These are phyloP conservation scores for Monochamus alternatus DNA, from an alignment of 2,888 invertebrate species.

Conservation along the genomic window DNA sequence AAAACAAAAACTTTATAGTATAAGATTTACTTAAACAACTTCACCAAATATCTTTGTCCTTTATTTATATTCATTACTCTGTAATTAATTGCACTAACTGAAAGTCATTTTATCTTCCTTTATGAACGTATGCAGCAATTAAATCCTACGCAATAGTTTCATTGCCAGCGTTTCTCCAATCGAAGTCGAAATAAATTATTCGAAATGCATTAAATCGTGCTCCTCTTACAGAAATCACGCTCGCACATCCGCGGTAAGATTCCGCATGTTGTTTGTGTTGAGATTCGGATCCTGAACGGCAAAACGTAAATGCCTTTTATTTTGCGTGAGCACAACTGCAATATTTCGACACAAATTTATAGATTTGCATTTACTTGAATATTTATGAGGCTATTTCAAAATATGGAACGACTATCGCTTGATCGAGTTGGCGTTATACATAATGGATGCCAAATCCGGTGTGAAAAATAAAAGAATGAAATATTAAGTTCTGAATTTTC, in stretches of 20 bases:
- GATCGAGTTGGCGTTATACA: constrained; percentile 8
- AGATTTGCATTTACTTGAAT: constrained; percentile 31
- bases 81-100: too few species aligned
- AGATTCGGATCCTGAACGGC: constrained; percentile 7
- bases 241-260: constrained; percentile 22
- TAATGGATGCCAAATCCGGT: neutral
- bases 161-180: neutral
- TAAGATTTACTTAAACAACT: too few species aligned
- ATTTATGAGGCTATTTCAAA: constrained; percentile 33
- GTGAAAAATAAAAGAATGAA: too few species aligned
- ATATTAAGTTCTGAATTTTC: too few species aligned
- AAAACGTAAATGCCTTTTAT: constrained; percentile 38
- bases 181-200: neutral
- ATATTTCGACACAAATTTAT: constrained; percentile 34
- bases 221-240: constrained; percentile 29
- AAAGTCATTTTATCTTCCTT: too few species aligned
- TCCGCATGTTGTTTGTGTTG: constrained; percentile 31
- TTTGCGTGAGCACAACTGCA: constrained; percentile 19
- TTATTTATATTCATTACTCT: too few species aligned
- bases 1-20: too few species aligned
- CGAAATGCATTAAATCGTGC: constrained; percentile 13
- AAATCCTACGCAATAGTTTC: too few species aligned
- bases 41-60: too few species aligned
- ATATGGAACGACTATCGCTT: constrained; percentile 10
- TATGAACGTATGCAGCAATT: too few species aligned